phyloP scores from a whole-genome alignment of 2,113 vertebrate species.

The Acinonyx jubatus region DNA sequence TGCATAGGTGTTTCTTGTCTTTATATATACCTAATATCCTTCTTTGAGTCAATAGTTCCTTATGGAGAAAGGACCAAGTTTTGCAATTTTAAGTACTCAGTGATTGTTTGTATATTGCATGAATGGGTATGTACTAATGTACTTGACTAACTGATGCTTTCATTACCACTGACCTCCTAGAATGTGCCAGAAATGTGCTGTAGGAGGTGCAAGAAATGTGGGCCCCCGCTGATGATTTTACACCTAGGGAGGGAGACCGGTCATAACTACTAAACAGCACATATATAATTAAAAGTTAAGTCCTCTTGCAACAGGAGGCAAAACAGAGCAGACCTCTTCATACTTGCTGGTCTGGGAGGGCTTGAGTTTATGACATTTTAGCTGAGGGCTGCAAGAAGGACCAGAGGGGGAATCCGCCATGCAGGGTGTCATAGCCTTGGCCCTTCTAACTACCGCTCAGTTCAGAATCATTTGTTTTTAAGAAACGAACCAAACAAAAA shows the following conservation, averaged over 20 bases:
- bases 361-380: background rate
- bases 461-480: conserved; percentile 10
- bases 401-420: background rate
- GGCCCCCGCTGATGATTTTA: background rate
- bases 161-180: background rate
- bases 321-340: background rate
- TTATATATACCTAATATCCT: background rate
- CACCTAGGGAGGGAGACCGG: background rate
- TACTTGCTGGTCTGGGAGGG: background rate
- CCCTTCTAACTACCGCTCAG: background rate
- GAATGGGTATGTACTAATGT: background rate
- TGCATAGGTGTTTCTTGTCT: background rate
- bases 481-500: conserved; percentile 6
- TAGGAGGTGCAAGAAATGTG: background rate
- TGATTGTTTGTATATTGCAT: background rate
- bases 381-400: background rate
- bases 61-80: background rate
- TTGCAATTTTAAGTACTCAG: background rate
- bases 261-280: background rate
- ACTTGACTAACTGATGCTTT: background rate
- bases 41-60: conserved; percentile 1
- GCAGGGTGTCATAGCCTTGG: background rate
- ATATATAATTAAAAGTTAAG: background rate
- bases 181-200: background rate
- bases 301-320: background rate